Evolutionary conservation across 2,888 invertebrate genomes (phyloP), one percentile per base, ranked within the genome.

Genomic region (Dryomyza anilis): DNA sequence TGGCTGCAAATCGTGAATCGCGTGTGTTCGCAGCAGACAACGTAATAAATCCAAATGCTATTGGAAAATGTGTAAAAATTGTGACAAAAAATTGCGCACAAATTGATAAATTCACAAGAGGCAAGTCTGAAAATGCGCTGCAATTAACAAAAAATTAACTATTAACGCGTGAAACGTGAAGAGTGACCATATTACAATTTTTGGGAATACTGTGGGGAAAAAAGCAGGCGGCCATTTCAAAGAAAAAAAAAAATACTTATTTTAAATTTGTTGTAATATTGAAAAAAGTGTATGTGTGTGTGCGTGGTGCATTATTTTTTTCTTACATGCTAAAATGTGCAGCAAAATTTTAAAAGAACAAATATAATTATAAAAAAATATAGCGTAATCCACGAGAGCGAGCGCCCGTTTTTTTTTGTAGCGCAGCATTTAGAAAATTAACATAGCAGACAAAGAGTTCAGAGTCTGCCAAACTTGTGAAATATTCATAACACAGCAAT

Each of bases 1-100:
- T 67, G n/a, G 64, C 23, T 65, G 67, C 63, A 53, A 61, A 50
- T 52, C n/a, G n/a, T 23, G 60, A 52, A 61, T 61, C 61, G 61
- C 63, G 63, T 61, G 61, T 61, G 61, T 61, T 59, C 19, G 43
- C 43, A 53, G n/a, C n/a, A n/a, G n/a, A n/a, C n/a, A n/a, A 21
- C 21, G 36, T 59, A 16, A 46, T 21, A 59, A 48, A 59, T 33
- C 21, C 10, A 29, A 14, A 19, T 19, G 21, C 29, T 14, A 59
- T 48, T 30, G 36, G 43, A 29, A 53, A 53, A 53, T 43, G 19
- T 61, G 43, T 39, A 25, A n/a, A 61, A 61, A 27, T 48, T 3
- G 14, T 39, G 43, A 53, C 27, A 39, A 61, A 27, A 53, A 14
- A 59, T 48, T 33, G 23, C n/a, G 33, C 2, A 30, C 14, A 48